These are phyloP conservation scores for Oryzias dopingdopingensis DNA, from an alignment of 2,797 vertebrate genomes.

Conservation along the genomic window DNA sequence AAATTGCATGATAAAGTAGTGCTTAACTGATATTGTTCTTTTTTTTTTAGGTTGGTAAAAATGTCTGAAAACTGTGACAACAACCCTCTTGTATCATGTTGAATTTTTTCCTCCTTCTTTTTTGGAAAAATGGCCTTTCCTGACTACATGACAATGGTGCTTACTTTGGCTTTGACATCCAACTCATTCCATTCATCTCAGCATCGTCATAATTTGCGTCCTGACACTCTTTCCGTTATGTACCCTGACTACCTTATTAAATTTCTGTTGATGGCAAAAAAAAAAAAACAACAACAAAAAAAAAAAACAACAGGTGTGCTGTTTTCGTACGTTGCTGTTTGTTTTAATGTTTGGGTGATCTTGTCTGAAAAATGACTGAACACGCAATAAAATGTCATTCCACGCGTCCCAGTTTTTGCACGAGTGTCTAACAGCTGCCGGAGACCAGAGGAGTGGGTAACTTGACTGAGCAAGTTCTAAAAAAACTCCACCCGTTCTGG, in stretches of 20 bases:
- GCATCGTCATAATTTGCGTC: conserved; percentile 68
- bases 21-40: conserved; percentile 81
- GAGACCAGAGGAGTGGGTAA: not conserved
- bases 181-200: conserved; percentile 73
- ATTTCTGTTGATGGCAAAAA: conserved; percentile 81
- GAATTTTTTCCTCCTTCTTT: conserved; percentile 71
- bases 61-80: conserved; percentile 85
- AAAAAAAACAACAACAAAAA: conserved; percentile 53
- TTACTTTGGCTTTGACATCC: conserved; percentile 82
- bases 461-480: too few relatives aligned
- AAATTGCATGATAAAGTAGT: conserved; percentile 86
- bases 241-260: conserved; percentile 82
- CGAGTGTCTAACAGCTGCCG: conserved; percentile 41
- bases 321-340: conserved; percentile 81
- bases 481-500: too few relatives aligned
- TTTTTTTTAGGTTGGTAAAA: conserved; percentile 77
- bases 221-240: conserved; percentile 76
- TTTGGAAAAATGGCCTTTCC: conserved; percentile 78
- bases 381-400: conserved; percentile 82
- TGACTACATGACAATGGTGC: conserved; percentile 82
- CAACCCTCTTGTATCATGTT: conserved; percentile 79
- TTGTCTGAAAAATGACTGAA: conserved; percentile 84
- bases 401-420: conserved; percentile 64
- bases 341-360: conserved; percentile 79
- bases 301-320: conserved; percentile 74